Percentiles rank a stretch among this genome's conserved stretches.
Evolutionary conservation across 1,140 invertebrate species (phyloP).

Genomic region (Neoseiulus cucumeris): DNA sequence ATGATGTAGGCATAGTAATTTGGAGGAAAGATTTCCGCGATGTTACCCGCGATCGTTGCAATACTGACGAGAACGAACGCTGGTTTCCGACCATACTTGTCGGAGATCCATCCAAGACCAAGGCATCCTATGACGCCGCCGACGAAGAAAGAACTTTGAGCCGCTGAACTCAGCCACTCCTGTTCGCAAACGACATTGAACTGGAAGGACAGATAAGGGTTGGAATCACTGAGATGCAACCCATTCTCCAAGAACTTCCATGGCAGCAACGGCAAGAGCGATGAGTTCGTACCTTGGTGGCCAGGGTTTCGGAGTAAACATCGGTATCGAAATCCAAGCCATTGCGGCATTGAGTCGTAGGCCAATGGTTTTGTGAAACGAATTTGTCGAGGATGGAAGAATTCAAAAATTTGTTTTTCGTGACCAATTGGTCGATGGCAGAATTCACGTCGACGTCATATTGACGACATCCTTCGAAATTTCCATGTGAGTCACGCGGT

Average conservation of each 20-base stretch:
- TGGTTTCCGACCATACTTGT: slow-evolving; percentile 23
- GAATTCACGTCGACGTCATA: not conserved
- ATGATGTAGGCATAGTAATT: too few species aligned
- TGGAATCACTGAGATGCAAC: too few species aligned
- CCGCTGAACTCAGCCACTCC: slow-evolving; percentile 40
- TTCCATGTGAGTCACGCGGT: not conserved
- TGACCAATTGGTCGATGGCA: not conserved
- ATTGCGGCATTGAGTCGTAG: slow-evolving; percentile 20
- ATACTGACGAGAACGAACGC: not conserved
- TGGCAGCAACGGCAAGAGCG: too few species aligned
- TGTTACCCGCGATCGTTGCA: not conserved
- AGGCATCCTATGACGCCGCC: slow-evolving; percentile 45
- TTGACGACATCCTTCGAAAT: not conserved
- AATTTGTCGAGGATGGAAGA: not conserved
- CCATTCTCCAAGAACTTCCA: too few species aligned
- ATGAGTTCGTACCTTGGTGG: slow-evolving; percentile 29
- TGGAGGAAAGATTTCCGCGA: too few species aligned
- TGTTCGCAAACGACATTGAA: slow-evolving; percentile 43
- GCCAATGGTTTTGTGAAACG: slow-evolving; percentile 25
- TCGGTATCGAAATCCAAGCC: slow-evolving; percentile 27
- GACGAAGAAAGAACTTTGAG: slow-evolving; percentile 44
- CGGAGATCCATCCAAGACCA: slow-evolving; percentile 46
- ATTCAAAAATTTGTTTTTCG: not conserved
- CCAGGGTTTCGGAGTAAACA: slow-evolving; percentile 25
- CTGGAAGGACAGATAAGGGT: slow-evolving; percentile 31